Evolutionary conservation across 1,140 invertebrate species (phyloP), one percentile per base, ranked within the genome.

Genomic region (Orussus abietinus): DNA sequence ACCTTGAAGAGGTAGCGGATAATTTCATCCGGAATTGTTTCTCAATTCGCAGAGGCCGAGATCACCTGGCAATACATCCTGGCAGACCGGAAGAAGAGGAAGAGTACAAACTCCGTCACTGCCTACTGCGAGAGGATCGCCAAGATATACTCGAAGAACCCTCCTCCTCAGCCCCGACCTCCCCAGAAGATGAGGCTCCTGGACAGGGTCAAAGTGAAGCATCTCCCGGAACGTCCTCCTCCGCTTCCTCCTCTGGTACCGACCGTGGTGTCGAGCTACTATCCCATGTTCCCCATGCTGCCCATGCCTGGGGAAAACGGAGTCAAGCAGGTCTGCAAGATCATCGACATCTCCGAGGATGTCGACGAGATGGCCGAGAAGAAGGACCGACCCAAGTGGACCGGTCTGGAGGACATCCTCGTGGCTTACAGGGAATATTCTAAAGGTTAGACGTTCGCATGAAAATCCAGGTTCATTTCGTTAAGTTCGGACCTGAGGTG

Each of bases 41-140:
- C n/a, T n/a, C n/a, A n/a, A n/a, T 42, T 61, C 51, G 26, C 55
- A 75, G 75, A 75, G 53, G 62, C 63, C 14, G 75, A 76, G 59
- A 26, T 56, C 5, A 67, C 62, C 11, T 76, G 75, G 75, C 71
- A 72, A 36, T 64, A 65, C 36, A 50, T 75, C 28, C 31, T 76
- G 3, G 58, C 64, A 39, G 74, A 75, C 34, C 59, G 74, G n/a
- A 68, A 70, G 32, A 69, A 74, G 34, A 55, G 73, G 19, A 74
- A 67, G 45, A 61, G 64, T 32, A 57, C 55, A 0, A 74, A 71
- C 36, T 53, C 64, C 10, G 62, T 75, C 20, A 69, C 70, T 3
- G 61, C 59, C 4, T 75, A 74, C 31, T 75, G 72, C 47, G 68
- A 71, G 11, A 62, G 56, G 45, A 49, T 68, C 9, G 68, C 65